A percentile compares a stretch with the other conserved stretches of the same genome.
These are phyloP conservation scores for Varanus komodoensis DNA, from an alignment of 2,113 vertebrate genomes.

Conservation along the genomic window DNA sequence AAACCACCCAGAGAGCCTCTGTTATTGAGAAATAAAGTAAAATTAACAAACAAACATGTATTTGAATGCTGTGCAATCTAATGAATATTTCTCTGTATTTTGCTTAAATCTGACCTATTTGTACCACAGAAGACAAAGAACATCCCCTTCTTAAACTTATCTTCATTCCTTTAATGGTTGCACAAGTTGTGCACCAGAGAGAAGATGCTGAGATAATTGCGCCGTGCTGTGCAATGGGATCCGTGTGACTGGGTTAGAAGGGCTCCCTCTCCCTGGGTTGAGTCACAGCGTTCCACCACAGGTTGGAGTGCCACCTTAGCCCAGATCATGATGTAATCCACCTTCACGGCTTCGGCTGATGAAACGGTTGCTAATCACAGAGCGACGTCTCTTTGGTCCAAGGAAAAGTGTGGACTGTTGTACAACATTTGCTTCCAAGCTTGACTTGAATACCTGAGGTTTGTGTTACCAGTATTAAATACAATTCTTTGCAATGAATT, in stretches of 20 bases:
- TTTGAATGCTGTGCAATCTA: neutral
- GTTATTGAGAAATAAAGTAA: no score
- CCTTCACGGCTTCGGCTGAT: neutral
- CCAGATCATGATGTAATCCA: conserved; percentile 21
- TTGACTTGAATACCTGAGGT: conserved; percentile 76
- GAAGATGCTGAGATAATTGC: conserved; percentile 35
- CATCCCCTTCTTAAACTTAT: neutral
- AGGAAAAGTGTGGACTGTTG: conserved; percentile 50
- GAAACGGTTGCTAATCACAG: conserved; percentile 54
- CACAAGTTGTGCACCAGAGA: conserved; percentile 30
- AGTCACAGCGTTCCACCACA: neutral
- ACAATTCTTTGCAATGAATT: conserved; percentile 79
- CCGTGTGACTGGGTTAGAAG: conserved; percentile 44
- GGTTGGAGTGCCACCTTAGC: conserved; percentile 41
- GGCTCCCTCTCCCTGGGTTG: conserved; percentile 43
- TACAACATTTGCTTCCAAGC: conserved; percentile 64
- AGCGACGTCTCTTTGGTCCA: conserved; percentile 50
- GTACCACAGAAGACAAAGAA: neutral
- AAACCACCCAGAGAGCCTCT: no score
- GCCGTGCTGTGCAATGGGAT: conserved; percentile 41
- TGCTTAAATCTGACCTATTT: neutral
- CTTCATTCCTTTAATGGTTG: neutral
- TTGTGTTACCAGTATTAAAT: conserved; percentile 79
- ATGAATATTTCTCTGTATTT: neutral
- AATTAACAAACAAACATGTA: no score